These are phyloP conservation scores for Cataglyphis cursor DNA, from an alignment of 2,888 invertebrate species.

Conservation along the genomic window DNA sequence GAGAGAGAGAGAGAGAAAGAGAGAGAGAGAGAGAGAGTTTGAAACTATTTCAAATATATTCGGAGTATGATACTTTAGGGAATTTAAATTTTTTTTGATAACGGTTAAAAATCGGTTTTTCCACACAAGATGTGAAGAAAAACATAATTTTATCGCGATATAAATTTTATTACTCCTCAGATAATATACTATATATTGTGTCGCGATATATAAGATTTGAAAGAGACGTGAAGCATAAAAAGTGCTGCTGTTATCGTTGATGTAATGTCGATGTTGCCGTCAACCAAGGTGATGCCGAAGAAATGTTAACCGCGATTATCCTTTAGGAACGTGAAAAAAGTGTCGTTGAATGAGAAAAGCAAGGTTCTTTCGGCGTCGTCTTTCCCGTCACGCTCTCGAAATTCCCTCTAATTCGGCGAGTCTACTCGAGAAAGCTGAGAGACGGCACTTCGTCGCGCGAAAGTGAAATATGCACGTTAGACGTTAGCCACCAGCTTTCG, in stretches of 20 bases:
- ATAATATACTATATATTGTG: not conserved
- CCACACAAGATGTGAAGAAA: not conserved
- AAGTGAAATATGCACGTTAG: constrained; percentile 60
- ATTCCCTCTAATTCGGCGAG: constrained; percentile 61
- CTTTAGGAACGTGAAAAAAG: constrained; percentile 32
- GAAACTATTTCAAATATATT: not conserved
- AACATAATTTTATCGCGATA: not conserved
- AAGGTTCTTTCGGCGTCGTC: constrained; percentile 17
- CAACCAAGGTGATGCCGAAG: not conserved
- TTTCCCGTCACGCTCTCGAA: constrained; percentile 49
- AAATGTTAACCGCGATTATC: not conserved
- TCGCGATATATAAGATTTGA: not conserved
- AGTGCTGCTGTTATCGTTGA: not conserved
- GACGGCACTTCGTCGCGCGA: constrained; percentile 48
- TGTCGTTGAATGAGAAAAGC: not conserved
- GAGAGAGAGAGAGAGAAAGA: too few relatives aligned
- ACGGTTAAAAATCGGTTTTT: not conserved
- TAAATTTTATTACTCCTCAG: not conserved
- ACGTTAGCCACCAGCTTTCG: constrained; percentile 43
- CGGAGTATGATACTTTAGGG: not conserved
- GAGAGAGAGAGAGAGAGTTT: constrained; percentile 7
- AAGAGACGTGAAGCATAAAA: not conserved
- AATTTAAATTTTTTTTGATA: not conserved
- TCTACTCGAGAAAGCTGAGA: constrained; percentile 12
- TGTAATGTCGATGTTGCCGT: constrained; percentile 23